Evolutionary conservation across 2,113 vertebrate genomes (phyloP).

Genomic region (Trematomus loennbergii): DNA sequence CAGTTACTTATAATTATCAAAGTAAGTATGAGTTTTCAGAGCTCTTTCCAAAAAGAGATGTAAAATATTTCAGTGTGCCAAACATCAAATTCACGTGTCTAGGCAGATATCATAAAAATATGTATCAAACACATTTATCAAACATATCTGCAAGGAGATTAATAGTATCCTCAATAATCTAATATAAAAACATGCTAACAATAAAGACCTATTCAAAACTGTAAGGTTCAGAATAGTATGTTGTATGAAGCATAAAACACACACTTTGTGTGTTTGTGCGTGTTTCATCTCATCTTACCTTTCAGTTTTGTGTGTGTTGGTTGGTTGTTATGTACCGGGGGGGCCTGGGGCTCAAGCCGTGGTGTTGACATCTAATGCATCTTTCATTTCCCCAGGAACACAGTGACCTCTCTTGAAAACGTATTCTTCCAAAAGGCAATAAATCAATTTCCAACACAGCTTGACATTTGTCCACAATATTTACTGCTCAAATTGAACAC

Average conservation of each 20-base stretch:
- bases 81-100: background rate
- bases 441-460: constrained; percentile 77
- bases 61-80: background rate
- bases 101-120: background rate
- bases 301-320: background rate
- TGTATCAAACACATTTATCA: background rate
- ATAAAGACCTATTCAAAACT: background rate
- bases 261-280: constrained; percentile 4
- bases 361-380: constrained; percentile 71
- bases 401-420: constrained; percentile 67
- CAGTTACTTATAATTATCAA: background rate
- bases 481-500: constrained; percentile 77
- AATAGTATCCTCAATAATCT: too few relatives aligned
- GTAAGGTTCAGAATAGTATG: background rate
- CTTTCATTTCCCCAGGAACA: constrained; percentile 78
- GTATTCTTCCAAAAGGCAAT: constrained; percentile 72
- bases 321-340: constrained; percentile 27
- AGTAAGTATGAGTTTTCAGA: background rate
- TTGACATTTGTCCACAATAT: constrained; percentile 77
- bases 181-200: background rate
- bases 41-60: background rate
- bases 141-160: background rate
- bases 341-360: constrained; percentile 66
- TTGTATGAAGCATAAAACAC: background rate
- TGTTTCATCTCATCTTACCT: constrained; percentile 10